Conservation (phyloP, 2,113 vertebrate species). For the Chionodraco myersi region DNA sequence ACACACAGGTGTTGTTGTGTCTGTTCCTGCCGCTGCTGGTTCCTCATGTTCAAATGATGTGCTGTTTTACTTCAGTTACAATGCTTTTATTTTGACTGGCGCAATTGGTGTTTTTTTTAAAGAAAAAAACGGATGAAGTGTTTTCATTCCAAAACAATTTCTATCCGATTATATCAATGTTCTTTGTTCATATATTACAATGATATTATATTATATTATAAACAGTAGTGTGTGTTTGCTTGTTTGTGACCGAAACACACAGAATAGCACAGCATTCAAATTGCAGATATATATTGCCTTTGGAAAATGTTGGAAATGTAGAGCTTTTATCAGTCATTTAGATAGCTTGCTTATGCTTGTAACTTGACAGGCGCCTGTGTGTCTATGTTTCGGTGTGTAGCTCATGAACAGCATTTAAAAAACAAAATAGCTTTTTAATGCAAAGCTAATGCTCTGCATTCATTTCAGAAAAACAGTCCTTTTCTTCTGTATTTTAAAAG, state of each 20-base stretch:
- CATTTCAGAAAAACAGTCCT: not conserved
- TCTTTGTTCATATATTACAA: not conserved
- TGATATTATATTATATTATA: not conserved
- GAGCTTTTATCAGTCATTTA: not conserved
- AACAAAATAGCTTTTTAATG: not conserved
- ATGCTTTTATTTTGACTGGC: slow-evolving; percentile 29
- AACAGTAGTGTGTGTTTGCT: not conserved
- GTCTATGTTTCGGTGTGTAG: not conserved
- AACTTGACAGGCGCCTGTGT: not conserved
- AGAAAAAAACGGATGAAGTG: not conserved
- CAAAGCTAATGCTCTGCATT: not conserved
- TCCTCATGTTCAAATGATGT: not conserved
- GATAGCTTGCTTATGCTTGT: not conserved
- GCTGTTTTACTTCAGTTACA: not conserved
- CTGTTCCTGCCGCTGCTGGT: not conserved
- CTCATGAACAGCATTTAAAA: not conserved
- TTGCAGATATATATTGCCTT: not conserved
- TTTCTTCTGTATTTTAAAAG: not conserved
- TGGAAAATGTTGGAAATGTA: not conserved
- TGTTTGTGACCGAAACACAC: slow-evolving; percentile 19
- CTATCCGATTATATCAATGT: not conserved
- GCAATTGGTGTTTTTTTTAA: slow-evolving; percentile 1
- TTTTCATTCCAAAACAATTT: not conserved
- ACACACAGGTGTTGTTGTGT: not conserved
- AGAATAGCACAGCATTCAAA: not conserved